These are phyloP conservation scores for Cepphus grylle DNA, from an alignment of 2,113 vertebrate species.

Conservation along the genomic window DNA sequence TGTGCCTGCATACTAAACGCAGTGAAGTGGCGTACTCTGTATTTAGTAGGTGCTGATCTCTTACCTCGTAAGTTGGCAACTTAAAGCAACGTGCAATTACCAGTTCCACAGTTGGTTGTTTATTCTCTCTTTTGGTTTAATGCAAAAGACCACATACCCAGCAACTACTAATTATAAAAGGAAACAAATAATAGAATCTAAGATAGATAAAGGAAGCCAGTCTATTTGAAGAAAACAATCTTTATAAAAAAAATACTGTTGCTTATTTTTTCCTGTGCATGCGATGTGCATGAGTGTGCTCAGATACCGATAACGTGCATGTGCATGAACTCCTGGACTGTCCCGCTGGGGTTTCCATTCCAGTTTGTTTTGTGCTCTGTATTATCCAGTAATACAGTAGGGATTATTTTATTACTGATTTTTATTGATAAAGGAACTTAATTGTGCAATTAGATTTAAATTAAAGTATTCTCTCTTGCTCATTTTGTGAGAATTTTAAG, in stretches of 20 bases:
- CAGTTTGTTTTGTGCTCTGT: slow-evolving; percentile 61
- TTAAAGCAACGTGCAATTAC: background rate
- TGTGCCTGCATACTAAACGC: background rate
- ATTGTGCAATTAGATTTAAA: background rate
- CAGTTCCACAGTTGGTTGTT: background rate
- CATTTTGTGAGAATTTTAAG: background rate
- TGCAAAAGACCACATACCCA: background rate
- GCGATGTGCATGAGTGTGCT: slow-evolving; percentile 37
- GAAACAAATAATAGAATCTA: background rate
- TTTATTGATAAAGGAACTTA: background rate
- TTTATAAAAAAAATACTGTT: slow-evolving; percentile 15
- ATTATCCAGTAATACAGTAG: slow-evolving; percentile 48
- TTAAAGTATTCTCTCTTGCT: background rate
- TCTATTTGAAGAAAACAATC: background rate
- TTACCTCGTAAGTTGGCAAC: background rate
- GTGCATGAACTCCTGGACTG: slow-evolving; percentile 71
- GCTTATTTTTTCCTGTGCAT: slow-evolving; percentile 66
- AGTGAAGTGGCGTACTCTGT: background rate
- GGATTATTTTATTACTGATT: slow-evolving; percentile 45
- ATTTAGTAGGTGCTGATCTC: background rate
- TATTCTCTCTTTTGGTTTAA: background rate
- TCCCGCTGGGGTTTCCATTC: slow-evolving; percentile 53
- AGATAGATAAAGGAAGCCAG: background rate
- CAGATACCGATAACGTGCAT: slow-evolving; percentile 64
- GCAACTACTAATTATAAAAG: background rate